These are phyloP conservation scores for Alitta virens DNA, from an alignment of 2,888 invertebrate genomes.

Conservation along the genomic window DNA sequence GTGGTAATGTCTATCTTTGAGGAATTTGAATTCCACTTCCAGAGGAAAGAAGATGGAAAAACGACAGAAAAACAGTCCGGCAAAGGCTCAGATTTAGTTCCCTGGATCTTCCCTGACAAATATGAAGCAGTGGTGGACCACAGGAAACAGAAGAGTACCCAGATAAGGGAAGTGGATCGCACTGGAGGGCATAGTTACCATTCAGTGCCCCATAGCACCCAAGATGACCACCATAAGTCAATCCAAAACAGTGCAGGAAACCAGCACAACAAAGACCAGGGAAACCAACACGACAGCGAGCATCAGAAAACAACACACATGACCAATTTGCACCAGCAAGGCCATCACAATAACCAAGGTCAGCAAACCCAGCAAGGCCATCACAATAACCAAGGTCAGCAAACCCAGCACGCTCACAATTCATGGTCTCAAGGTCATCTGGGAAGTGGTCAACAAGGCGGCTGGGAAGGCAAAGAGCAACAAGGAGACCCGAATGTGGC, in stretches of 20 bases:
- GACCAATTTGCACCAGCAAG: not conserved
- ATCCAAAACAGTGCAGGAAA: not conserved
- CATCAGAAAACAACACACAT: not conserved
- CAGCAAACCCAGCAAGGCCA: too few relatives aligned
- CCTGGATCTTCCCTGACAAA: constrained; percentile 15
- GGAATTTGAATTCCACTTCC: constrained; percentile 24
- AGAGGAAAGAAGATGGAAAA: constrained; percentile 21
- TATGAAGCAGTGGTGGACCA: constrained; percentile 25
- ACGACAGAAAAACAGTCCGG: not conserved
- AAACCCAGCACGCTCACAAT: too few relatives aligned
- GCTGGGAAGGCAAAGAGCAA: too few relatives aligned
- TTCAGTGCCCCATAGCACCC: too few relatives aligned
- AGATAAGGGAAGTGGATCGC: constrained; percentile 17
- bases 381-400: too few relatives aligned
- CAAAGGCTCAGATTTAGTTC: constrained; percentile 1
- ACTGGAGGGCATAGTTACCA: constrained; percentile 8
- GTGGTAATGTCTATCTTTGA: constrained; percentile 28
- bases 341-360: too few relatives aligned
- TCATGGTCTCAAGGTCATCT: too few relatives aligned
- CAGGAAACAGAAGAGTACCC: constrained; percentile 21
- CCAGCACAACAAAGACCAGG: not conserved
- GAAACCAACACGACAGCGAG: not conserved
- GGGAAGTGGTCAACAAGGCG: too few relatives aligned
- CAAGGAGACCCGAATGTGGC: too few relatives aligned
- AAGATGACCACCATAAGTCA: too few relatives aligned